Percentiles rank a stretch among this genome's conserved stretches.
Conservation (phyloP, 2,888 invertebrate genomes). For the Drosophila neotestacea region DNA sequence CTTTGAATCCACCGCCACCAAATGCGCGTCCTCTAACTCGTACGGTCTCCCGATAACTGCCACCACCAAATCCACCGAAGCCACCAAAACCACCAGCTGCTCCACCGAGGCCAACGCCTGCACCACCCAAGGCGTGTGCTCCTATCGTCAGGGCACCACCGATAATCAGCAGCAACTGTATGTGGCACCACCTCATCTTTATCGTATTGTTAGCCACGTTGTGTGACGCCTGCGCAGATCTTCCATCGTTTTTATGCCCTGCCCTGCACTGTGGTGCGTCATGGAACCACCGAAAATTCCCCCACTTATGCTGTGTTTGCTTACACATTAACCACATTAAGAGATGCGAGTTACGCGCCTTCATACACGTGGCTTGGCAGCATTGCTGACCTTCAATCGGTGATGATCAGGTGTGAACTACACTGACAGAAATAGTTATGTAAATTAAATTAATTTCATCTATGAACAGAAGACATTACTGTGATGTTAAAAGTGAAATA, state of each 20-base stretch:
- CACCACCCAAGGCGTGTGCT: conserved; percentile 30
- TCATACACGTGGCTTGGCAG: conserved; percentile 38
- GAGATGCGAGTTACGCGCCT: conserved; percentile 28
- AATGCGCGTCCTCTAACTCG: conserved; percentile 72
- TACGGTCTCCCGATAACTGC: conserved; percentile 73
- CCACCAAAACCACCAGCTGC: conserved; percentile 47
- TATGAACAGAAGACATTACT: too few species aligned
- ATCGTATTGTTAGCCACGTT: conserved; percentile 29
- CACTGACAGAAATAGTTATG: conserved; percentile 25
- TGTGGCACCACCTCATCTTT: conserved; percentile 42
- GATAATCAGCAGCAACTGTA: conserved; percentile 40
- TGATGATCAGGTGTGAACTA: conserved; percentile 62
- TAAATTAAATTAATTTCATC: neutral
- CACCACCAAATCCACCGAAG: conserved; percentile 61
- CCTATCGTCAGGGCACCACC: conserved; percentile 14
- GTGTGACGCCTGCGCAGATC: conserved; percentile 36
- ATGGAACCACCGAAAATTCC: conserved; percentile 28
- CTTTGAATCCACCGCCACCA: conserved; percentile 62
- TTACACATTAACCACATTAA: conserved; percentile 35
- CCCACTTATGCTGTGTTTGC: conserved; percentile 44
- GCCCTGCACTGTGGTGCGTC: conserved; percentile 33
- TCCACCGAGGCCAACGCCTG: conserved; percentile 37
- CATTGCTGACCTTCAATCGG: conserved; percentile 56
- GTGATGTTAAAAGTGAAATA: too few species aligned
- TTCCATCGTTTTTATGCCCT: conserved; percentile 47